A percentile compares a stretch with the other conserved stretches of the same genome.
These are phyloP conservation scores for Spinus olivaceus DNA, from an alignment of 2,797 vertebrate species.

Conservation along the genomic window DNA sequence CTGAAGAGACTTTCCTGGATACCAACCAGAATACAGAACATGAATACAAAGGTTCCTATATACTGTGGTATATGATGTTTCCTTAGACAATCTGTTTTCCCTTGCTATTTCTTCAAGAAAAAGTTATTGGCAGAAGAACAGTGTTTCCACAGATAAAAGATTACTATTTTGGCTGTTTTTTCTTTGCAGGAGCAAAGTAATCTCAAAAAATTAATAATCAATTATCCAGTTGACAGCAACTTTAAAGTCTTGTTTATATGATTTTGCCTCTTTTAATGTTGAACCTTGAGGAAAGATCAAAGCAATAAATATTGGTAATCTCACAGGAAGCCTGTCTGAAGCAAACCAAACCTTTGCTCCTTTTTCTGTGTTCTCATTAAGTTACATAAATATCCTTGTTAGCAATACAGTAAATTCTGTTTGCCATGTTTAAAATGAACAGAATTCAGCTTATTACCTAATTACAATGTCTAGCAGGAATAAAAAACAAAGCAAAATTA, in stretches of 20 bases:
- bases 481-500: neutral
- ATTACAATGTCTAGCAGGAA: neutral
- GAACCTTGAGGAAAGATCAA: neutral
- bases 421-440: neutral
- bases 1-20: neutral
- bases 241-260: neutral
- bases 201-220: neutral
- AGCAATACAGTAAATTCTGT: neutral
- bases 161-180: neutral
- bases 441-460: neutral
- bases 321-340: neutral
- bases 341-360: neutral
- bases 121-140: neutral
- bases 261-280: neutral
- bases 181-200: neutral
- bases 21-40: neutral
- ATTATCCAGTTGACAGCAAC: neutral
- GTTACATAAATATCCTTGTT: neutral
- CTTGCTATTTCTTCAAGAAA: neutral
- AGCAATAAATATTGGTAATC: neutral
- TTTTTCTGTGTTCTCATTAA: neutral
- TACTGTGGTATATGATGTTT: neutral
- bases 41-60: neutral
- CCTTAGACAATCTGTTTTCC: neutral
- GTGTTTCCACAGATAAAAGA: neutral